Evolutionary conservation across 2,888 invertebrate genomes (phyloP).

Genomic region (Hirtodrosophila trivittata): DNA sequence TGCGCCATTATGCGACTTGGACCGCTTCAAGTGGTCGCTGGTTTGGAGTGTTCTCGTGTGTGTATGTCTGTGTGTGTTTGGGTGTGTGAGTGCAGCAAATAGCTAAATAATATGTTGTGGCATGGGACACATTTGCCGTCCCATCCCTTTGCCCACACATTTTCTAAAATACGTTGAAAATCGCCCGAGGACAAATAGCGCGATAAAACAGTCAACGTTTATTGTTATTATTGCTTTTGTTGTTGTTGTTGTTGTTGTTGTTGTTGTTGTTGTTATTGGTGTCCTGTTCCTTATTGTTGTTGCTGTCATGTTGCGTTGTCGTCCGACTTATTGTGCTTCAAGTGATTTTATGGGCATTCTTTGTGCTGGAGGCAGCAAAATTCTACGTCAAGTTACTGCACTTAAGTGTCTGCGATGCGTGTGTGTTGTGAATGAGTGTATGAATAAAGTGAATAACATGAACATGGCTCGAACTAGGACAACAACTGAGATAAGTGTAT

Average conservation of each 20-base stretch:
- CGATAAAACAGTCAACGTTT: slow-evolving; percentile 73
- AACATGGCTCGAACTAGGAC: too few relatives aligned
- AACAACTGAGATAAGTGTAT: too few relatives aligned
- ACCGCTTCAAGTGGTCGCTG: slow-evolving; percentile 59
- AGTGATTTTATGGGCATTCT: slow-evolving; percentile 62
- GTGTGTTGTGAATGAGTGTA: background rate
- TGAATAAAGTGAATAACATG: slow-evolving; percentile 24
- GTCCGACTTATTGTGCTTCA: slow-evolving; percentile 66
- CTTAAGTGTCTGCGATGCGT: background rate
- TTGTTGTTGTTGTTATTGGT: slow-evolving; percentile 16
- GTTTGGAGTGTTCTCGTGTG: slow-evolving; percentile 9
- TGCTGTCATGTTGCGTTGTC: slow-evolving; percentile 24
- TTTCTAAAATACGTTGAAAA: slow-evolving; percentile 65
- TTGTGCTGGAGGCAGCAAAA: slow-evolving; percentile 24
- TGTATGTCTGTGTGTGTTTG: slow-evolving; percentile 7
- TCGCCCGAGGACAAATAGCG: slow-evolving; percentile 63
- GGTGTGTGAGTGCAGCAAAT: slow-evolving; percentile 51
- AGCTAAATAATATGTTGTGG: slow-evolving; percentile 66
- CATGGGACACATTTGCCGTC: slow-evolving; percentile 36
- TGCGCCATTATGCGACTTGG: slow-evolving; percentile 67
- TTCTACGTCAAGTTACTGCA: slow-evolving; percentile 24
- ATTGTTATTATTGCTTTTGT: slow-evolving; percentile 63
- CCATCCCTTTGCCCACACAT: slow-evolving; percentile 29
- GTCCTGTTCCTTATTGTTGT: slow-evolving; percentile 26
- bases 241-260: slow-evolving; percentile 35